phyloP scores from a whole-genome alignment of 23 tunicate species.

The Phallusia fumigata region DNA sequence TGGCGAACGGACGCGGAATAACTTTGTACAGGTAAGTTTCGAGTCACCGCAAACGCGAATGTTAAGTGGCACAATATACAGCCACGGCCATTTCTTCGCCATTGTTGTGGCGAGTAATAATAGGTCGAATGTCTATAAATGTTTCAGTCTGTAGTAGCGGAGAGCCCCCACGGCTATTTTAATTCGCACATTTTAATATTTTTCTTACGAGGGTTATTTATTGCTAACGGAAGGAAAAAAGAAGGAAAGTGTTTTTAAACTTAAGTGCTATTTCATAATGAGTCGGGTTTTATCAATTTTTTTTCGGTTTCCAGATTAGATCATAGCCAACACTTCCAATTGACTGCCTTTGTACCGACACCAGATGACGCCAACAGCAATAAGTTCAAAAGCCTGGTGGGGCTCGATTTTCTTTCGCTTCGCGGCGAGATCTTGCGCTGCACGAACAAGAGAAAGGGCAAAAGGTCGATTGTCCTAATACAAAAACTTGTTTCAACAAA shows the following conservation, averaged over 20 bases:
- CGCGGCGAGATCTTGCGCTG: constrained; percentile 73
- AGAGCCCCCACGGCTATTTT: too few relatives aligned
- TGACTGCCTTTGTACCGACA: background rate
- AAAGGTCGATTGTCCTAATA: constrained; percentile 57
- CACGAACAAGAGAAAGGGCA: constrained; percentile 35
- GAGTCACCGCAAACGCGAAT: background rate
- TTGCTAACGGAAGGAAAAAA: too few relatives aligned
- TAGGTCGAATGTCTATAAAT: too few relatives aligned
- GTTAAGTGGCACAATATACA: too few relatives aligned
- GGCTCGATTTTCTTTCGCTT: constrained; percentile 26
- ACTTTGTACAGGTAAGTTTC: constrained; percentile 47
- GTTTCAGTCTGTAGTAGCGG: too few relatives aligned
- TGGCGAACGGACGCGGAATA: constrained; percentile 38
- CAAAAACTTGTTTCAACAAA: constrained; percentile 39
- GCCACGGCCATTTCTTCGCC: too few relatives aligned
- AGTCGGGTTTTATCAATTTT: too few relatives aligned
- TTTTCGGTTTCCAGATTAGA: background rate
- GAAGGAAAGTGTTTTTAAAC: too few relatives aligned
- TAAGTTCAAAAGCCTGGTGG: background rate
- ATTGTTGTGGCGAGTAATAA: too few relatives aligned
- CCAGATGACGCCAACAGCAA: background rate
- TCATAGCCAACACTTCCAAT: background rate
- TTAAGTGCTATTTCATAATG: too few relatives aligned
- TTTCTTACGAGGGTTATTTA: too few relatives aligned
- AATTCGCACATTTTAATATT: too few relatives aligned